Percentiles rank a stretch among this genome's conserved stretches.
Conservation (phyloP, 2,888 invertebrate species). For the Chrysolina americana region DNA sequence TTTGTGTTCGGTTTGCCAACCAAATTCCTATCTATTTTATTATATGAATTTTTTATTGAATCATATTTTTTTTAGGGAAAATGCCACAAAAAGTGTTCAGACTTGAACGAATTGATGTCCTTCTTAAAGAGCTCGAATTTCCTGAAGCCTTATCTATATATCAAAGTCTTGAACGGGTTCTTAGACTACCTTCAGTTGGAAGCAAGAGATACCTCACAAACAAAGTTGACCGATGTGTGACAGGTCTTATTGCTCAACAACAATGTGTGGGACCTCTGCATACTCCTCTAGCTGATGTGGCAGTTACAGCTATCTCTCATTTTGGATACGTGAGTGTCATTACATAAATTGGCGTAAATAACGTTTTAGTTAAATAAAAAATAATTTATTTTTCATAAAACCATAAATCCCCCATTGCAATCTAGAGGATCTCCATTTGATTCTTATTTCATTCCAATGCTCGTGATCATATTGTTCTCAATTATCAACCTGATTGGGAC, state of each 20-base stretch:
- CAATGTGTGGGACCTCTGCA: conserved; percentile 98
- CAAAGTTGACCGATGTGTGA: conserved; percentile 96
- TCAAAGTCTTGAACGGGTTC: conserved; percentile 82
- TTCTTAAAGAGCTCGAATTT: conserved; percentile 61
- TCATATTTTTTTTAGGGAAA: conserved; percentile 79
- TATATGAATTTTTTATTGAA: no score
- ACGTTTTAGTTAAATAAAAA: not conserved
- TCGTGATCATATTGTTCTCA: no score
- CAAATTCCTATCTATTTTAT: no score
- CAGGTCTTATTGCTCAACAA: conserved; percentile 96
- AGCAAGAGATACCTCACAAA: conserved; percentile 93
- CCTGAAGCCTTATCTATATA: conserved; percentile 73
- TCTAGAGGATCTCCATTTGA: no score
- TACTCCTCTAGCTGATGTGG: conserved; percentile 95
- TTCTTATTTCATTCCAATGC: no score
- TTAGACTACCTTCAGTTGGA: conserved; percentile 91
- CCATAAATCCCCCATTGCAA: no score
- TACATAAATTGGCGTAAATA: not conserved
- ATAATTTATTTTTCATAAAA: no score
- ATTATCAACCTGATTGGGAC: no score
- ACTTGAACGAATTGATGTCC: conserved; percentile 63
- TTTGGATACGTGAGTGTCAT: conserved; percentile 75
- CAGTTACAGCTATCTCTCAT: conserved; percentile 89
- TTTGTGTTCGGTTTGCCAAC: no score
- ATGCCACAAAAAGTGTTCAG: conserved; percentile 84